A percentile compares a stretch with the other conserved stretches of the same genome.
phyloP scores from a whole-genome alignment of 2,113 vertebrate genomes.

The Nycticryphes semicollaris region DNA sequence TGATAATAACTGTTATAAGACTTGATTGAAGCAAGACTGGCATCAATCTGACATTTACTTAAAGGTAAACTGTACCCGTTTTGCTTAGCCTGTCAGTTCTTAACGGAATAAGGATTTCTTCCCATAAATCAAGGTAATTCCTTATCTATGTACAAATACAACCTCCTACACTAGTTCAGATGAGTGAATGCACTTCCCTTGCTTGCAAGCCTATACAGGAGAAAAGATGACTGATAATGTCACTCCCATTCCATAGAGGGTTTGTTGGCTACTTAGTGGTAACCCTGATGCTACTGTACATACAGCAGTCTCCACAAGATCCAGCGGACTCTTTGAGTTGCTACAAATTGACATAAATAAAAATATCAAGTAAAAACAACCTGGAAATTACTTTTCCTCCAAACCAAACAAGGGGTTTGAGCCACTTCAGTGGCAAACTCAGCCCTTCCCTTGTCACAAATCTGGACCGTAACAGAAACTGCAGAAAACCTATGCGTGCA shows the following conservation, averaged over 20 bases:
- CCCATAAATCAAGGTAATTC: constrained; percentile 32
- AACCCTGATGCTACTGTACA: not conserved
- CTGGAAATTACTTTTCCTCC: not conserved
- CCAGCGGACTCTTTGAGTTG: not conserved
- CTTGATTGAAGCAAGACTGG: not conserved
- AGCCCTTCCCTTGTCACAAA: not conserved
- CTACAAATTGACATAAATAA: not conserved
- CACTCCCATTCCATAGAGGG: not conserved
- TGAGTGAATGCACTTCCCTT: not conserved
- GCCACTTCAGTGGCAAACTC: not conserved
- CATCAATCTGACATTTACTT: not conserved
- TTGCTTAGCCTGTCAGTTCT: not conserved
- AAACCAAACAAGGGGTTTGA: not conserved
- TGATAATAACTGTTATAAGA: not conserved
- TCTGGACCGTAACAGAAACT: not conserved
- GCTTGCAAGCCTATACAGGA: constrained; percentile 11
- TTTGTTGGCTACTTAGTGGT: not conserved
- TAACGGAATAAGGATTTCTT: not conserved
- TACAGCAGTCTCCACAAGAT: not conserved
- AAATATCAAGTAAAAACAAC: not conserved
- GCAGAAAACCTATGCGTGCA: not conserved
- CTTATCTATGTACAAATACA: constrained; percentile 43
- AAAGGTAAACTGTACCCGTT: not conserved
- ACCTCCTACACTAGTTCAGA: not conserved
- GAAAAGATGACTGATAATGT: constrained; percentile 33